phyloP scores from a whole-genome alignment of 2,888 invertebrate species.

The Schizaphis graminum region DNA sequence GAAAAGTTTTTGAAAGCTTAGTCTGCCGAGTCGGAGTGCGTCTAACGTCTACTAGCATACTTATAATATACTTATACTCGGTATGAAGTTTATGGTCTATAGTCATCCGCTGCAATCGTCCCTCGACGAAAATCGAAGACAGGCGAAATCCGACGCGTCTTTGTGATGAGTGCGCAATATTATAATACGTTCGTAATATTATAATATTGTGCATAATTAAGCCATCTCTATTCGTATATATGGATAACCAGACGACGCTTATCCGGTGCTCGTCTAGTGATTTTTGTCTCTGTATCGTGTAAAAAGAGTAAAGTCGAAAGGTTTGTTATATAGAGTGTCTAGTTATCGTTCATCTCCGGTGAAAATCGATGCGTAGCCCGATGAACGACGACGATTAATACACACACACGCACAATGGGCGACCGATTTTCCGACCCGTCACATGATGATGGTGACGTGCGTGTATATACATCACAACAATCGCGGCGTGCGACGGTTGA shows the following conservation, averaged over 20 bases:
- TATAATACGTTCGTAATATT: no score
- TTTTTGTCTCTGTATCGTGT: background rate
- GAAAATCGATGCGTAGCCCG: background rate
- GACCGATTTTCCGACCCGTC: slow-evolving; percentile 57
- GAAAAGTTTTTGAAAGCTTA: background rate
- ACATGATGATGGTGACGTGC: background rate
- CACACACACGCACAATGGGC: background rate
- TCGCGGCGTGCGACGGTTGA: slow-evolving; percentile 7
- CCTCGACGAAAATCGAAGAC: no score
- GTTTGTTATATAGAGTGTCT: background rate
- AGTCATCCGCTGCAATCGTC: no score
- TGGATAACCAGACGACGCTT: background rate
- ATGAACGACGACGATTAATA: background rate
- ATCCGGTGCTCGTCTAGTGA: background rate
- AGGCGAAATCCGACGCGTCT: no score
- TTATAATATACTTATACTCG: no score
- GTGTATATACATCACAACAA: background rate
- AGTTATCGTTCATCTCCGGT: background rate
- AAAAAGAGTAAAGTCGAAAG: background rate
- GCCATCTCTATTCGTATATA: no score
- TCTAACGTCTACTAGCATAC: no score
- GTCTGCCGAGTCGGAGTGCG: background rate
- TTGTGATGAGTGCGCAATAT: no score
- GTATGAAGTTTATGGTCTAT: no score
- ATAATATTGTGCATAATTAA: no score